Evolutionary conservation across 1,140 invertebrate species (phyloP).

Genomic region (Calosoma granatense): DNA sequence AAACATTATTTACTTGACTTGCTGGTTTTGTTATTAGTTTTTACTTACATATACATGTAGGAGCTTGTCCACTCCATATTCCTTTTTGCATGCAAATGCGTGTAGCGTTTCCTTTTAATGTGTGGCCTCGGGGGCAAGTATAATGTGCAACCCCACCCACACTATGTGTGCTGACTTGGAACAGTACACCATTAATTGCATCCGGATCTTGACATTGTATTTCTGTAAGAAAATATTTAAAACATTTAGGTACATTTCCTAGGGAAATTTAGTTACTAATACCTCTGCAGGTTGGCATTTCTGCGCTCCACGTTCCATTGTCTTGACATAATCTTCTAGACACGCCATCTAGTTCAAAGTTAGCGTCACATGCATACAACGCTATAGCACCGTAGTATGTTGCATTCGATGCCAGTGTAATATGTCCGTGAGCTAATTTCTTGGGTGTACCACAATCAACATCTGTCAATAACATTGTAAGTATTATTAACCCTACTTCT

Average conservation of each 20-base stretch:
- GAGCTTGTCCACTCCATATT: constrained; percentile 68
- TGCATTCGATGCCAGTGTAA: constrained; percentile 68
- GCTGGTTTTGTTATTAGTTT: no score
- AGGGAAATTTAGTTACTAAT: constrained; percentile 17
- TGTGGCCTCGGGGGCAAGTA: constrained; percentile 68
- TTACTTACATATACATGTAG: constrained; percentile 74
- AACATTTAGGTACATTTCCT: constrained; percentile 2
- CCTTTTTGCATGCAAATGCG: constrained; percentile 68
- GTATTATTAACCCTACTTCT: background rate
- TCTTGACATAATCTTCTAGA: constrained; percentile 72
- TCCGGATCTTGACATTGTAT: constrained; percentile 66
- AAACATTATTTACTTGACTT: constrained; percentile 17
- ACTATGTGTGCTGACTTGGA: constrained; percentile 49
- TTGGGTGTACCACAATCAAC: constrained; percentile 79
- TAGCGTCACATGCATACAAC: constrained; percentile 71
- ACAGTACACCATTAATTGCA: constrained; percentile 41
- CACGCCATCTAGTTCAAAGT: constrained; percentile 74
- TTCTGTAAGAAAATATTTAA: constrained; percentile 43
- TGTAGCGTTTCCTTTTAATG: constrained; percentile 67
- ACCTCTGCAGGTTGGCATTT: constrained; percentile 66
- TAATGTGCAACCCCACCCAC: constrained; percentile 71
- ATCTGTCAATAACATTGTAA: constrained; percentile 40
- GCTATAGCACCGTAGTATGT: constrained; percentile 79
- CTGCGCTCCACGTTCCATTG: constrained; percentile 79
- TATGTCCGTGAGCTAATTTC: constrained; percentile 57